A percentile compares a stretch with the other conserved stretches of the same genome.
phyloP scores from a whole-genome alignment of 2,888 invertebrate species.

The Lithosia quadra region DNA sequence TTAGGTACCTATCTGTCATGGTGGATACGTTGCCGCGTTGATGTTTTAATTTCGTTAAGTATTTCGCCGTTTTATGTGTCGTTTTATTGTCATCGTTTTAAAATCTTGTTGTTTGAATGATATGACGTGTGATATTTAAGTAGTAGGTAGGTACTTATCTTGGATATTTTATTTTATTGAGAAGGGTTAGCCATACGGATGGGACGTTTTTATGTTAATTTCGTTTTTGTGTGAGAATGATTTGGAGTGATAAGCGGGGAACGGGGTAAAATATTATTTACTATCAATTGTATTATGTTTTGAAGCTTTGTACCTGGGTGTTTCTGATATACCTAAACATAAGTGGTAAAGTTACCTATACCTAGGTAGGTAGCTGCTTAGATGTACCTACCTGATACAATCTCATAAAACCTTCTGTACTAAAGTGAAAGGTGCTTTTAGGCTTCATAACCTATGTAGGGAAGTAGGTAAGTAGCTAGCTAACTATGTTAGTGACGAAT shows the following conservation, averaged over 20 bases:
- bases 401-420: not conserved
- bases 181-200: conserved; percentile 18
- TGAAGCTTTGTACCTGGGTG: not conserved
- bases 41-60: too few relatives aligned
- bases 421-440: not conserved
- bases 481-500: too few relatives aligned
- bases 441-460: too few relatives aligned
- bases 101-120: not conserved
- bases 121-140: not conserved
- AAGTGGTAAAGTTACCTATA: not conserved
- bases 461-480: too few relatives aligned
- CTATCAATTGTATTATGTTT: not conserved
- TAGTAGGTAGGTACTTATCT: too few relatives aligned
- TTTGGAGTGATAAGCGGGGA: conserved; percentile 3
- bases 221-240: conserved; percentile 8
- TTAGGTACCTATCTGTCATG: too few relatives aligned
- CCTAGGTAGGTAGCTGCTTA: too few relatives aligned
- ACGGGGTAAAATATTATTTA: not conserved
- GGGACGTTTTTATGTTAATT: conserved; percentile 23
- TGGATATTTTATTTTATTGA: not conserved
- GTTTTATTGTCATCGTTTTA: too few relatives aligned
- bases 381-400: too few relatives aligned
- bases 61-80: too few relatives aligned
- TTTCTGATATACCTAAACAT: not conserved
- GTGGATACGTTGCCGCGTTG: not conserved